These are phyloP conservation scores for Bothrops jararaca DNA, from an alignment of 2,113 vertebrate species.

Conservation along the genomic window DNA sequence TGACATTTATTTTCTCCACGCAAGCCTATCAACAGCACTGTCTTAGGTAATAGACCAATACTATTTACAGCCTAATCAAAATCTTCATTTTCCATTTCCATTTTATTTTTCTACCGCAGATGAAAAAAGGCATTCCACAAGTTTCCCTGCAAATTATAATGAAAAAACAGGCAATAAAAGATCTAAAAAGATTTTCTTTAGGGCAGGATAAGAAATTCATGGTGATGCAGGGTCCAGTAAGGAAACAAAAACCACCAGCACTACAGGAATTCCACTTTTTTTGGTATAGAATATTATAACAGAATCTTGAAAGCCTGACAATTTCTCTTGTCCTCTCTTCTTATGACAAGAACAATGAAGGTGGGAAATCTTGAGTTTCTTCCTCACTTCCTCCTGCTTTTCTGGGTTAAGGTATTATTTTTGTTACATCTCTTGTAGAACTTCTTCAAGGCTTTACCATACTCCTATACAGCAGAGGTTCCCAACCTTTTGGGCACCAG, in stretches of 20 bases:
- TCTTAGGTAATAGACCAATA: not conserved
- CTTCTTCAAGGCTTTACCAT: not conserved
- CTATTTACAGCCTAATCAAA: not conserved
- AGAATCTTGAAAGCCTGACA: not conserved
- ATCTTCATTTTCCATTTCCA: not conserved
- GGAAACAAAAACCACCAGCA: not conserved
- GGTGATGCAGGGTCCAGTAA: not conserved
- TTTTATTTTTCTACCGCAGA: not conserved
- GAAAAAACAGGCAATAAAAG: not conserved
- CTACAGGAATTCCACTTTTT: not conserved
- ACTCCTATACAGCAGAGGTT: not conserved
- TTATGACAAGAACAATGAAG: not conserved
- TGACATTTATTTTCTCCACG: not conserved
- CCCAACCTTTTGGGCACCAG: no score
- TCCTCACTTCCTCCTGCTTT: not conserved
- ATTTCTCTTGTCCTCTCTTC: not conserved
- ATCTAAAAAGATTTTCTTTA: not conserved
- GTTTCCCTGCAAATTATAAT: not conserved
- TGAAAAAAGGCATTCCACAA: not conserved
- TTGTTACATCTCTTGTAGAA: not conserved
- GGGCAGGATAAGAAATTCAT: not conserved
- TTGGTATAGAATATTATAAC: not conserved
- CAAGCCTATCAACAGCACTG: not conserved
- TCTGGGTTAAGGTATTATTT: not conserved
- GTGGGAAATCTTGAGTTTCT: not conserved